phyloP scores from a whole-genome alignment of 2,113 vertebrate species.

The Prinia subflava region DNA sequence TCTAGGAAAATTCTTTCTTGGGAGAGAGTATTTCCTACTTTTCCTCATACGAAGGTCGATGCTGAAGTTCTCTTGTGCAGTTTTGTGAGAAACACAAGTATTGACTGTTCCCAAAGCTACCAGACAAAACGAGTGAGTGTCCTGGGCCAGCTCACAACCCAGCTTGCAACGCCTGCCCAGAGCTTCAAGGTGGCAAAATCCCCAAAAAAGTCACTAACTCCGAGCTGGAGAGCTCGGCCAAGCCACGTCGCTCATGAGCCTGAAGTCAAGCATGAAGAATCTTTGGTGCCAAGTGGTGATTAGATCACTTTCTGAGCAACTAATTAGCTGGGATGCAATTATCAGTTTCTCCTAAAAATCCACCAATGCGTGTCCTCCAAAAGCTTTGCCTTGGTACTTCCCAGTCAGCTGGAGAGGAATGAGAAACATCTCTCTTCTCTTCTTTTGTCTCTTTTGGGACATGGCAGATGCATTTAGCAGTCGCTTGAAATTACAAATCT shows the following conservation, averaged over 20 bases:
- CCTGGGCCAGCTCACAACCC: not conserved
- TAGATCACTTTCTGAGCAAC: not conserved
- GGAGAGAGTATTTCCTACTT: not conserved
- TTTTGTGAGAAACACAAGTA: not conserved
- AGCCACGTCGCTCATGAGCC: fast-evolving
- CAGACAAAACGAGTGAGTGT: not conserved
- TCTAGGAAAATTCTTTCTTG: not conserved
- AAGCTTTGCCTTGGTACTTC: not conserved
- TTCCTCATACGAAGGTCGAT: not conserved
- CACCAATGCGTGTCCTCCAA: not conserved
- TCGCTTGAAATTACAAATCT: not conserved
- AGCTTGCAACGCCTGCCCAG: not conserved
- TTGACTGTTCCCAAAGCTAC: not conserved
- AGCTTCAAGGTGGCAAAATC: not conserved
- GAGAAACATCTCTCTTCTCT: not conserved
- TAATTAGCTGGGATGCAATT: not conserved
- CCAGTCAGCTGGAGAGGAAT: not conserved
- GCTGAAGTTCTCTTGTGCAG: not conserved
- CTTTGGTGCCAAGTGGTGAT: not conserved
- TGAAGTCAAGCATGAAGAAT: not conserved
- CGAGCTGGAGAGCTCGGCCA: not conserved
- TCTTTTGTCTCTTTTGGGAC: not conserved
- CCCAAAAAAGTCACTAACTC: not conserved
- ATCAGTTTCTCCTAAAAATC: not conserved
- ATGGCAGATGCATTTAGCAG: not conserved